Conservation (phyloP, 2,113 vertebrate genomes). For the Equus quagga region DNA sequence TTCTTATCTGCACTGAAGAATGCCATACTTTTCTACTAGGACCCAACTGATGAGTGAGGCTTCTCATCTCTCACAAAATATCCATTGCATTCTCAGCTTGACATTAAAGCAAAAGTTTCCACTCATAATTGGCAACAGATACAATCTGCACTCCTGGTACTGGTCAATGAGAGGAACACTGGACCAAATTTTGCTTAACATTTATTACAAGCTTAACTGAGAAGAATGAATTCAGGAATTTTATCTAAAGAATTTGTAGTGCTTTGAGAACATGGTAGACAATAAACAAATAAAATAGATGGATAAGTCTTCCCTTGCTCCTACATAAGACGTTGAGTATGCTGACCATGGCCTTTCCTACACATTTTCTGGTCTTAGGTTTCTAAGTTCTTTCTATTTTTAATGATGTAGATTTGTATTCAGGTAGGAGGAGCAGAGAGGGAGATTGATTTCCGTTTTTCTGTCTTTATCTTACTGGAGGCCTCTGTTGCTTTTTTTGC, state of each 20-base stretch:
- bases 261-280: neutral
- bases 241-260: neutral
- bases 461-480: neutral
- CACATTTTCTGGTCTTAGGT: neutral
- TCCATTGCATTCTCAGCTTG: neutral
- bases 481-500: neutral
- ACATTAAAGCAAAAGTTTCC: slow-evolving; percentile 44
- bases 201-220: slow-evolving; percentile 33
- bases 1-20: neutral
- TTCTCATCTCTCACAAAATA: slow-evolving; percentile 41
- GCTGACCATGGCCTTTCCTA: neutral
- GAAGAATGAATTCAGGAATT: slow-evolving; percentile 28
- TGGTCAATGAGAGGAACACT: neutral
- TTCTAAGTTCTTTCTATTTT: neutral
- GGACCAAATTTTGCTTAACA: neutral
- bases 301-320: neutral
- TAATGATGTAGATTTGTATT: neutral
- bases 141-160: neutral
- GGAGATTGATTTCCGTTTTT: neutral
- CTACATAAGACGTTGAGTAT: neutral
- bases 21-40: neutral
- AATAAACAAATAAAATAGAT: slow-evolving; percentile 18
- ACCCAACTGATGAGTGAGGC: neutral
- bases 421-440: neutral
- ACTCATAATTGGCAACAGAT: neutral